Percentiles rank a stretch among this genome's conserved stretches.
Evolutionary conservation across 2,888 invertebrate species (phyloP).

Genomic region (Phalangium opilio): DNA sequence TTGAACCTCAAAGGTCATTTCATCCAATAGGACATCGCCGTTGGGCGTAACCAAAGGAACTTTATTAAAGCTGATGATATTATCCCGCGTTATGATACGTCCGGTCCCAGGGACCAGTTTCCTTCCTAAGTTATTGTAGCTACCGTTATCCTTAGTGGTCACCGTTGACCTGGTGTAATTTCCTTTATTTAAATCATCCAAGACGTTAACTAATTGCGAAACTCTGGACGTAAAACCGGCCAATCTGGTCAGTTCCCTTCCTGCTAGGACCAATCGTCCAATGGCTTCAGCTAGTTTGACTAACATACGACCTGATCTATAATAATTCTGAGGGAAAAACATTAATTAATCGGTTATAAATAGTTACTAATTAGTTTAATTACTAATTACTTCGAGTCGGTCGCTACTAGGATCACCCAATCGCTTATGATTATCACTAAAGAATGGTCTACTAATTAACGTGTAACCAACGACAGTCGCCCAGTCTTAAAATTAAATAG

Average conservation of each 20-base stretch:
- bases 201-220: slow-evolving; percentile 67
- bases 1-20: slow-evolving; percentile 61
- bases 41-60: slow-evolving; percentile 96
- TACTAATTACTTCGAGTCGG: slow-evolving; percentile 51
- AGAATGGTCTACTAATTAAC: slow-evolving; percentile 87
- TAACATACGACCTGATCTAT: slow-evolving; percentile 90
- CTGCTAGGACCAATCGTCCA: slow-evolving; percentile 83
- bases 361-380: neutral
- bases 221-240: slow-evolving; percentile 67
- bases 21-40: slow-evolving; percentile 81
- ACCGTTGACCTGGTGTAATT: slow-evolving; percentile 42
- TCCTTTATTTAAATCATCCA: slow-evolving; percentile 51
- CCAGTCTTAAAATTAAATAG: slow-evolving; percentile 58
- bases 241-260: slow-evolving; percentile 63
- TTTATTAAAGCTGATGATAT: slow-evolving; percentile 73
- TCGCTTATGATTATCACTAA: slow-evolving; percentile 51
- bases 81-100: slow-evolving; percentile 59
- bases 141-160: neutral
- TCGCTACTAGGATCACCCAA: slow-evolving; percentile 48
- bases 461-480: slow-evolving; percentile 93
- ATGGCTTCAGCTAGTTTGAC: slow-evolving; percentile 94
- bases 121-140: neutral
- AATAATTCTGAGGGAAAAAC: slow-evolving; percentile 52
- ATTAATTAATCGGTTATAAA: too few relatives aligned
- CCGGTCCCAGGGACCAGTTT: slow-evolving; percentile 52